Evolutionary conservation across 2,797 vertebrate genomes (phyloP).

Genomic region (Lemur catta): DNA sequence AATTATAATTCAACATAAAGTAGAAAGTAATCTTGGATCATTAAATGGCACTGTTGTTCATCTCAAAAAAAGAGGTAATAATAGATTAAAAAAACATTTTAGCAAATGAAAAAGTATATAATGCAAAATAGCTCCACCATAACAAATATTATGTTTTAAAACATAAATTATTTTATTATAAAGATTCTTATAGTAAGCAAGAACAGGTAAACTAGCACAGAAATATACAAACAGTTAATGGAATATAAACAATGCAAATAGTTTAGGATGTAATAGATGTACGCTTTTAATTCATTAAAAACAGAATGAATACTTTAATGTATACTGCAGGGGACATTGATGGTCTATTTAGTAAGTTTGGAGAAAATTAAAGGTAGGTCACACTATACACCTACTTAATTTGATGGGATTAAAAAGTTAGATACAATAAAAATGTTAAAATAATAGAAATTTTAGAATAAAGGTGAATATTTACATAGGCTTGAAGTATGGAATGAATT

Average conservation of each 20-base stretch:
- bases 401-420: not conserved
- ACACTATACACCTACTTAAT: not conserved
- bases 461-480: not conserved
- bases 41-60: not conserved
- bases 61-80: not conserved
- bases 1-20: not conserved
- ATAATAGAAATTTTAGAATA: not conserved
- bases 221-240: not conserved
- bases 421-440: not conserved
- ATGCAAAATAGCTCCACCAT: not conserved
- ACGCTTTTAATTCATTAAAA: not conserved
- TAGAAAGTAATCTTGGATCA: not conserved
- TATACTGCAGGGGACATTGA: not conserved
- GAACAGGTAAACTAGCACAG: not conserved
- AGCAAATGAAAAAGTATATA: not conserved
- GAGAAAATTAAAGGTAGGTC: not conserved
- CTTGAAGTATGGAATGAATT: not conserved
- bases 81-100: not conserved
- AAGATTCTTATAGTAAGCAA: not conserved
- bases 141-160: not conserved
- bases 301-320: not conserved
- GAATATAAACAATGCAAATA: not conserved
- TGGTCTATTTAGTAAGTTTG: not conserved
- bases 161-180: not conserved
- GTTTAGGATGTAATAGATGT: not conserved